Base-by-base conservation (phyloP, 2,797 vertebrate genomes). In the Phrynocephalus vlangalii region DNA sequence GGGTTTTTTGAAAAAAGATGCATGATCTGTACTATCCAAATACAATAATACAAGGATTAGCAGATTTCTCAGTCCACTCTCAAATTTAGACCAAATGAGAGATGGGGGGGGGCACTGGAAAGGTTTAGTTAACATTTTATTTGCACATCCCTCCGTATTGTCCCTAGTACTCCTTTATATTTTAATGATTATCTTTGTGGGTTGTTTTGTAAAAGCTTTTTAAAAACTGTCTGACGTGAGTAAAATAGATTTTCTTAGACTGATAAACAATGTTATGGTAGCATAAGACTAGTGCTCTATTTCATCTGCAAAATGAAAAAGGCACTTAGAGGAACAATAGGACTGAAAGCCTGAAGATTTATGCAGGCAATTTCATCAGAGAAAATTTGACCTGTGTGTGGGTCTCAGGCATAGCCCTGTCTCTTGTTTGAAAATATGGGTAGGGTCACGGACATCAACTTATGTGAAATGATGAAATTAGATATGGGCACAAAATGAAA, bases 291-390 rank as follows among this genome's bases (percentile, higher is more conserved):
- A 52, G 68, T 33, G 22, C 22, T 63, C 52, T 11, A 86, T 72
- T 70, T 44, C 9, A 18, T 80, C 28, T 80, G 60, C 4, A 86
- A 44, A 86, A 85, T 85, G n/a, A 79, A 67, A 79, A 16, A 63
- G 26, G 52, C 26, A 81, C 24, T 81, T 81, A 71, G 26, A 20
- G 10, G 28, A 30, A 11, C 22, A 7, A 63, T 63, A 44, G 60
- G n/a, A 38, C 22, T 73, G 52, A 86, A 83, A 63, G 5, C n/a
- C 30, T 24, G 22, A 52, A 71, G 71, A 66, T 10, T 1, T 79
- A 18, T 75, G 24, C 84, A 83, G 82, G 75, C 81, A 90, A 92
- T 52, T 56, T 78, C 87, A 33, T 88, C 50, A 38, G 82, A 75
- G 73, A 78, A 78, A 88, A 90, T 89, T 86, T 78, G 89, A 90